Evolutionary conservation across 2,888 invertebrate species (phyloP), one percentile per base, ranked within the genome.

Genomic region (Tachina grossa): DNA sequence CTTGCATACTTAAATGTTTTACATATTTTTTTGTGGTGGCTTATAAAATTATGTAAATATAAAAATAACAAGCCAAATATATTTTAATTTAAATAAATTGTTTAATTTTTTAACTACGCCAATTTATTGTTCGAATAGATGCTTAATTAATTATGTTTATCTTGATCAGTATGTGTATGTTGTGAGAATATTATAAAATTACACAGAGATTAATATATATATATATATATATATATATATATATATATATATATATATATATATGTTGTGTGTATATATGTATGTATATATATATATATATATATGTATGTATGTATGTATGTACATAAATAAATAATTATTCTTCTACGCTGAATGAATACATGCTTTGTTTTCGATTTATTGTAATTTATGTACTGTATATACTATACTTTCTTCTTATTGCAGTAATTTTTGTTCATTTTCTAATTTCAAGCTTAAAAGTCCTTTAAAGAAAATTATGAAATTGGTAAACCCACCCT

Each of bases 371-470:
- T 22, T 74, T 83, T 63, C 3, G 61, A 53, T 75, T 81, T 53
- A 49, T 31, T 31, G 31, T 31, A 31, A 31, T 31, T 31, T 66
- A 39, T 51, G 14, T 14, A 14, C 45, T 63, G 6, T 2, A 0
- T 31, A 31, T 31, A 4, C 4, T 31, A 31, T 31, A 31, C 13
- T 59, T 55, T 69, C 41, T 59, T 41, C 57, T 77, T 22, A 49
- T 74, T 71, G 19, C 22, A 53, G 11, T n/a, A 22, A 39, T 75
- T 71, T 61, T 51, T 66, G 11, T 71, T 39, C 14, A 16, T 69
- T 82, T 74, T 82, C 82, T 82, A 85, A 85, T 85, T 79, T 75
- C 85, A 85, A 85, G 85, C 85, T 78, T 85, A 74, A 72, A 78
- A 79, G 61, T 75, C 82, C 78, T 53, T 77, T 65, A 81, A 77